Base-by-base conservation (phyloP, 2,888 invertebrate genomes). In the Papilio protenor region DNA sequence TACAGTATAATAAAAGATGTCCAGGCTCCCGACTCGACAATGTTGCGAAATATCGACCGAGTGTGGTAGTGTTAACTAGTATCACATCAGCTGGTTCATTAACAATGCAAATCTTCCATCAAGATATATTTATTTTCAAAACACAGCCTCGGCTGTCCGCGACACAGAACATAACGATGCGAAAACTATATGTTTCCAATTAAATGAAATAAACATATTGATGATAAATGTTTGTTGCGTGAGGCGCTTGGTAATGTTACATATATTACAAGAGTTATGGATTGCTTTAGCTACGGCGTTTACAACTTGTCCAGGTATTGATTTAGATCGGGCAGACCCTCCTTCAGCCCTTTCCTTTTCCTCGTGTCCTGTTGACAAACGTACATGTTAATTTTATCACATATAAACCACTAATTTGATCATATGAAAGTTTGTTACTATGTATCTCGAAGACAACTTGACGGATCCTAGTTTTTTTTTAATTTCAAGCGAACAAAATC, bases 261-360 rank as follows among this genome's bases (percentile, higher is more conserved):
- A 92, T 93, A 93, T 93, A 91, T 92, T 94, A 94, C 92, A 94
- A 94, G 86, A 71, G 75, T 88, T 40, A 88, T 87, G 87, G 89
- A 91, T 92, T 92, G 89, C 83, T 86, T 92, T 92, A 90, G 92
- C 93, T 93, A 93, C 87, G 88, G 85, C 88, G 89, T 92, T 98
- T 99, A 99, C 97, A 99, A 96, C 96, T 99, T 99, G 96, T 99
- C 99, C 95, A 99, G 96, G 95, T 98, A 99, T 96, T 98, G 97
- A 89, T 97, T 95, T 89, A 99, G 96, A 91, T 98, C 98, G 88
- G 99, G 99, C 85, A 99, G 96, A 92, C 98, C 98, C 91, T 99
- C 99, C 95, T 99, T 99, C 90, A 99, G 96, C 94, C 99, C 99
- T 96, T 99, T 99, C 95, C 99, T 97, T 96, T 99, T 99, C 93